Evolutionary conservation across 2,888 invertebrate species (phyloP).

Genomic region (Autographa gamma): DNA sequence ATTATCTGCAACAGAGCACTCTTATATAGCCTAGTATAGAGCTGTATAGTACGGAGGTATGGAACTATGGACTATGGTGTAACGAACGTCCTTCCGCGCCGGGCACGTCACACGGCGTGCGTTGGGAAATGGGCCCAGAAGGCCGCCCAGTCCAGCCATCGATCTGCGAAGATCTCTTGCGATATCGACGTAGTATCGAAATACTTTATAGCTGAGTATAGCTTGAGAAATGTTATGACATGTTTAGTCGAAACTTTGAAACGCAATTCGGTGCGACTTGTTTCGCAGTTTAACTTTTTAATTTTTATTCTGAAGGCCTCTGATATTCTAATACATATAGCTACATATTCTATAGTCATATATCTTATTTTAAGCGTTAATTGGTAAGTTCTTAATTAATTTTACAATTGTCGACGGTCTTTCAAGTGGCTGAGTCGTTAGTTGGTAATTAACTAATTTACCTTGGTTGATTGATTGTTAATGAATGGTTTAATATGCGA

Average conservation of each 20-base stretch:
- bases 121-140: slow-evolving; percentile 57
- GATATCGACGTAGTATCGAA: slow-evolving; percentile 58
- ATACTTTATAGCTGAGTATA: slow-evolving; percentile 45
- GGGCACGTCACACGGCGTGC: slow-evolving; percentile 50
- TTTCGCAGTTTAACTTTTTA: slow-evolving; percentile 26
- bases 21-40: slow-evolving; percentile 10
- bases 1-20: slow-evolving; percentile 31
- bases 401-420: background rate
- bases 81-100: slow-evolving; percentile 48
- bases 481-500: background rate
- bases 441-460: background rate
- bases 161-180: slow-evolving; percentile 60
- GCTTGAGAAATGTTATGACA: slow-evolving; percentile 60
- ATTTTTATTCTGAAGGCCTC: background rate
- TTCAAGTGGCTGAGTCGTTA: background rate
- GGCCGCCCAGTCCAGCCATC: slow-evolving; percentile 58
- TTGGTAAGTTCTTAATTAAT: background rate
- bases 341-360: too few species aligned
- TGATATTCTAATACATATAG: background rate
- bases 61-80: slow-evolving; percentile 36
- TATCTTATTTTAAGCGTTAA: background rate
- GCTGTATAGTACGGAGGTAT: too few species aligned
- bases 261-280: slow-evolving; percentile 18
- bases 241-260: slow-evolving; percentile 33
- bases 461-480: background rate